These are phyloP conservation scores for Bagarius yarrelli DNA, from an alignment of 2,113 vertebrate species.

Conservation along the genomic window DNA sequence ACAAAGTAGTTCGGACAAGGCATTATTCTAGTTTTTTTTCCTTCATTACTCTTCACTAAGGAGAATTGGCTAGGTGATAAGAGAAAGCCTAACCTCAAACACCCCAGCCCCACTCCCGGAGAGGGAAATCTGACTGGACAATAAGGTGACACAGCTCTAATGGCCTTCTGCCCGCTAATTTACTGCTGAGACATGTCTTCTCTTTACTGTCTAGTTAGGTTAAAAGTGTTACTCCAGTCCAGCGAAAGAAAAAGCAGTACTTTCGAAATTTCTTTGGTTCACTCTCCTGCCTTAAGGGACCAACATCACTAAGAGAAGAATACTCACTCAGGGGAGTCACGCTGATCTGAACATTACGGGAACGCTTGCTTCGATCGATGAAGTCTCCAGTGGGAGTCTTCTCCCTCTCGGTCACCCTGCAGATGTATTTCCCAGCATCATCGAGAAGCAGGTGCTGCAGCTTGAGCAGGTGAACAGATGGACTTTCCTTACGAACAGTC, in stretches of 20 bases:
- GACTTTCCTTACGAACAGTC: slow-evolving; percentile 85
- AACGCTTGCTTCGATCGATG: slow-evolving; percentile 93
- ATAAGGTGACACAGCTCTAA: slow-evolving; percentile 17
- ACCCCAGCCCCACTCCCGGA: background rate
- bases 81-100: background rate
- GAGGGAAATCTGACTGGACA: background rate
- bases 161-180: slow-evolving; percentile 14
- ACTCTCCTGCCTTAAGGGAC: slow-evolving; percentile 40
- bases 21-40: slow-evolving; percentile 10
- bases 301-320: slow-evolving; percentile 10
- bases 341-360: slow-evolving; percentile 90
- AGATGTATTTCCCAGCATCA: slow-evolving; percentile 95
- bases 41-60: slow-evolving; percentile 16
- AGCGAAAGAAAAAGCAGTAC: background rate
- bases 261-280: background rate
- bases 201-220: slow-evolving; percentile 21
- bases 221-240: slow-evolving; percentile 29
- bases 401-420: slow-evolving; percentile 90
- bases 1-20: slow-evolving; percentile 17
- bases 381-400: slow-evolving; percentile 89
- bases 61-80: background rate
- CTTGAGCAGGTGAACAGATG: slow-evolving; percentile 84
- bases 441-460: slow-evolving; percentile 85
- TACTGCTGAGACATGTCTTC: slow-evolving; percentile 5
- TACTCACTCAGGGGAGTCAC: slow-evolving; percentile 90